phyloP scores from a whole-genome alignment of 1,140 invertebrate species.

The Idris sp. region DNA sequence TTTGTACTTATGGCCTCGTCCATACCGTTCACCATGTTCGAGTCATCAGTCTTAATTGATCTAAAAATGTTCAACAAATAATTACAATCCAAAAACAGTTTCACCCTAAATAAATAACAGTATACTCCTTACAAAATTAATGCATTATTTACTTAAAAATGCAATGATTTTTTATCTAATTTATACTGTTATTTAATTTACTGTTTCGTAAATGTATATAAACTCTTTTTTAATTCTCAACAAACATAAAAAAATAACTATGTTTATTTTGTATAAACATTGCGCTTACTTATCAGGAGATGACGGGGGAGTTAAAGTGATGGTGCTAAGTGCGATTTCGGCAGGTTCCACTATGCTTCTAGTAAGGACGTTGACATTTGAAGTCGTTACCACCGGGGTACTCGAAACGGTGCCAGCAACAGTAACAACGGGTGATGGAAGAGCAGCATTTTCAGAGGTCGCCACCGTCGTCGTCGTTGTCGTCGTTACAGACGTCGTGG shows the following conservation, averaged over 20 bases:
- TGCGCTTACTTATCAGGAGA: constrained; percentile 82
- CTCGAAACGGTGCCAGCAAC: constrained; percentile 59
- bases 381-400: constrained; percentile 61
- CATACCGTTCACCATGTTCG: constrained; percentile 77
- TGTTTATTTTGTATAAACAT: too few species aligned
- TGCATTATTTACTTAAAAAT: too few species aligned
- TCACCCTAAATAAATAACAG: too few species aligned
- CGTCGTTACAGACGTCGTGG: constrained; percentile 52
- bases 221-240: too few species aligned
- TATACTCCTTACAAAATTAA: too few species aligned
- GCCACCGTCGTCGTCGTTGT: too few species aligned
- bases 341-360: constrained; percentile 73
- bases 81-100: too few species aligned
- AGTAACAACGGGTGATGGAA: constrained; percentile 42
- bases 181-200: too few species aligned
- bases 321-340: constrained; percentile 74
- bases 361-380: constrained; percentile 76
- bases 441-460: constrained; percentile 46
- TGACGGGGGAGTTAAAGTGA: constrained; percentile 80
- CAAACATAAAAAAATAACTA: too few species aligned
- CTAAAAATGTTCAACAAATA: too few species aligned
- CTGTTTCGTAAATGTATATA: too few species aligned
- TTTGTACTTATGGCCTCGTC: constrained; percentile 76
- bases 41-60: constrained; percentile 78
- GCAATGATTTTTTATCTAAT: too few species aligned